These are phyloP conservation scores for Campylorhamphus procurvoides DNA, from an alignment of 2,113 vertebrate genomes.

Conservation along the genomic window DNA sequence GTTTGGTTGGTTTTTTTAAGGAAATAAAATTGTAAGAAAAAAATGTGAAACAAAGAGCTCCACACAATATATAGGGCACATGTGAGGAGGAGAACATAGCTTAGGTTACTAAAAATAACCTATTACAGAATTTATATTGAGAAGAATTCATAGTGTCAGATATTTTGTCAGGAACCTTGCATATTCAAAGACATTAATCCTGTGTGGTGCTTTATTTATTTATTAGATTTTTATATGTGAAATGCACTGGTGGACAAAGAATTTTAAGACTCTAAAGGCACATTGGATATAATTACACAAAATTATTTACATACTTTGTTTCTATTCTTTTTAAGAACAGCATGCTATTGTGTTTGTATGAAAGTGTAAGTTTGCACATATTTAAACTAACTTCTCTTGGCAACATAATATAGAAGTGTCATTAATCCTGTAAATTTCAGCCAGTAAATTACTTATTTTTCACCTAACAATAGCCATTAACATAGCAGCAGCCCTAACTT, in stretches of 20 bases:
- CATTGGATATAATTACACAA: not conserved
- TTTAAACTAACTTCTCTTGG: constrained; percentile 30
- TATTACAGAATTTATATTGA: not conserved
- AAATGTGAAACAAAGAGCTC: not conserved
- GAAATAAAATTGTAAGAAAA: not conserved
- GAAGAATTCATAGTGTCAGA: not conserved
- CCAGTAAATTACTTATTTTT: not conserved
- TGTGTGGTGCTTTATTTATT: not conserved
- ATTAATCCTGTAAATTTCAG: constrained; percentile 4
- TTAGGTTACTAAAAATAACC: not conserved
- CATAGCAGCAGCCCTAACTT: not conserved
- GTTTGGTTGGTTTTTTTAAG: not conserved
- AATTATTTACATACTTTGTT: not conserved
- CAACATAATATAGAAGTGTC: not conserved
- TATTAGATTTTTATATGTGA: not conserved
- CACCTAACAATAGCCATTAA: not conserved
- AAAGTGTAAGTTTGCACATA: not conserved
- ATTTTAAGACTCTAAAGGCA: not conserved
- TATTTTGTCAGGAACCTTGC: not conserved
- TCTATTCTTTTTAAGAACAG: not conserved
- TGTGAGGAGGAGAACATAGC: not conserved
- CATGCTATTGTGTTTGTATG: not conserved
- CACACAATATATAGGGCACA: not conserved
- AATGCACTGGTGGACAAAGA: not conserved
- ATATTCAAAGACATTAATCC: not conserved